Evolutionary conservation across 2,888 invertebrate species (phyloP).

Genomic region (Epinotia brunnichana): DNA sequence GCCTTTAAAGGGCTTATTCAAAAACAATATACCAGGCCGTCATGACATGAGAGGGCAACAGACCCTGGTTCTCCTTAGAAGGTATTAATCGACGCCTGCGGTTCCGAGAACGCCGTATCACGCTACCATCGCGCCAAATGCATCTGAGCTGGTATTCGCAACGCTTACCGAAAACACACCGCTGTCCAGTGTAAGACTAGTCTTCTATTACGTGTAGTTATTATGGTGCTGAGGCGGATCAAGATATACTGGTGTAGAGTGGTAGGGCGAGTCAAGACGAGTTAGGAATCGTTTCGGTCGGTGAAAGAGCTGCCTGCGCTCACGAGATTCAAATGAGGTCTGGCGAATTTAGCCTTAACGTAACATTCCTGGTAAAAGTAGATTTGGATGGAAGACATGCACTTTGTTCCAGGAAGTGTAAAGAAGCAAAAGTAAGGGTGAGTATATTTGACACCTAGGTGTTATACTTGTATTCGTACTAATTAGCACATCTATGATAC

Average conservation of each 20-base stretch:
- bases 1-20: conserved; percentile 45
- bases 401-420: not conserved
- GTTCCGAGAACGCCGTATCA: conserved; percentile 58
- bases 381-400: not conserved
- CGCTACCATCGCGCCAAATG: conserved; percentile 26
- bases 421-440: no score
- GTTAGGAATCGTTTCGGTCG: no score
- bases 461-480: no score
- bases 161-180: not conserved
- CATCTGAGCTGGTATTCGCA: not conserved
- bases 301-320: not conserved
- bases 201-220: not conserved
- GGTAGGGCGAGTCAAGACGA: not conserved
- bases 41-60: conserved; percentile 52
- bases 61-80: conserved; percentile 49
- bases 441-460: no score
- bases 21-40: conserved; percentile 52
- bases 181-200: not conserved
- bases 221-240: not conserved
- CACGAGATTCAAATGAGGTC: conserved; percentile 24
- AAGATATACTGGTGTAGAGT: not conserved
- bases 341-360: not conserved
- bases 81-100: conserved; percentile 58
- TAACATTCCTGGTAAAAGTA: conserved; percentile 4
- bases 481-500: no score